phyloP scores from a whole-genome alignment of 2,113 vertebrate genomes.

The Xenopus borealis region DNA sequence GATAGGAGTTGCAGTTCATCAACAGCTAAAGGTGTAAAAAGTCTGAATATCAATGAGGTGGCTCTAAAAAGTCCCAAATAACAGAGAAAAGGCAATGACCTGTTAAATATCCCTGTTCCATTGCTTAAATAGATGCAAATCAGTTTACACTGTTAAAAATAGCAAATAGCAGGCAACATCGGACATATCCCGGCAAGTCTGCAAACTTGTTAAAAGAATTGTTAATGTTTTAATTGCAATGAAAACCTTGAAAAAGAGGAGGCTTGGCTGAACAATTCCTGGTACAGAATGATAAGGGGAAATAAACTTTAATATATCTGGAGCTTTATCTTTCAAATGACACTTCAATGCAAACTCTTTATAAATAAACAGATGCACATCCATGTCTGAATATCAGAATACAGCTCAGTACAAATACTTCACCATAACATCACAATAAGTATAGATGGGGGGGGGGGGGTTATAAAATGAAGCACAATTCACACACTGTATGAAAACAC shows the following conservation, averaged over 20 bases:
- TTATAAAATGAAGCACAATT: no score
- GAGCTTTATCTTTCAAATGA: neutral
- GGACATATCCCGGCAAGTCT: neutral
- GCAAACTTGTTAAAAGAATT: conserved; percentile 36
- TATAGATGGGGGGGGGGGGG: no score
- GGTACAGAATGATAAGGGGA: neutral
- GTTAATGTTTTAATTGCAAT: conserved; percentile 14
- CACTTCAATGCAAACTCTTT: neutral
- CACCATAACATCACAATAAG: neutral
- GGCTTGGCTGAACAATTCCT: neutral
- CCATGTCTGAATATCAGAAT: neutral
- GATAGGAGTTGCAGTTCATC: no score
- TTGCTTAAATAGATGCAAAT: conserved; percentile 30
- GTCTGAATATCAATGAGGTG: no score
- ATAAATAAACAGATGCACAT: no score
- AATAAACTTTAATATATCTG: conserved; percentile 6
- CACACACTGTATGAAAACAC: no score
- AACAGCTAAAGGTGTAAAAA: no score
- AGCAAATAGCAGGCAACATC: conserved; percentile 22
- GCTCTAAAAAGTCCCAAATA: no score
- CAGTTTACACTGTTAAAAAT: conserved; percentile 35
- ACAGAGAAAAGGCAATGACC: no score
- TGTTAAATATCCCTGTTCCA: neutral
- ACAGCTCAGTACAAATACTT: neutral
- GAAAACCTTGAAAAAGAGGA: neutral